Percentiles rank a stretch among this genome's conserved stretches.
Conservation (phyloP, 2,797 vertebrate species). For the Halcyon smyrnensis region DNA sequence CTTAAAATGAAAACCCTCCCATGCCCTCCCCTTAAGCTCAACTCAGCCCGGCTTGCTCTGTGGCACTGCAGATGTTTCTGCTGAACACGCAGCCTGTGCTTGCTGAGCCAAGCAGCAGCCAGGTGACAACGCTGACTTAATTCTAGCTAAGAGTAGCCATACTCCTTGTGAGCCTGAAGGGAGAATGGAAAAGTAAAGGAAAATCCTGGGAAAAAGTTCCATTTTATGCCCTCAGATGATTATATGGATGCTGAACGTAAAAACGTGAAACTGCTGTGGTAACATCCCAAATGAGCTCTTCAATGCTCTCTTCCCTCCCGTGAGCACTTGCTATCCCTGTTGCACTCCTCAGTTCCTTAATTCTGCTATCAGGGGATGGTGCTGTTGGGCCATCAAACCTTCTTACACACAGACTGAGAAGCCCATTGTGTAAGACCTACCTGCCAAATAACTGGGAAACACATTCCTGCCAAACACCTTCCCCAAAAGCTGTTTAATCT, state of each 20-base stretch:
- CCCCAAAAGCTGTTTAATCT: background rate
- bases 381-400: background rate
- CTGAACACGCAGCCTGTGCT: background rate
- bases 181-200: background rate
- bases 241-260: background rate
- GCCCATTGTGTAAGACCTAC: background rate
- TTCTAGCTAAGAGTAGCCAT: background rate
- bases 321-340: fast-evolving
- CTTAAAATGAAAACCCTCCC: background rate
- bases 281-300: background rate
- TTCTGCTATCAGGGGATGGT: background rate
- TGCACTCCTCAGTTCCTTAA: background rate
- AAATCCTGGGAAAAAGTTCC: background rate
- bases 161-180: background rate
- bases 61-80: background rate
- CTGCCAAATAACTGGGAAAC: background rate
- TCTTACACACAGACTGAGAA: background rate
- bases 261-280: background rate
- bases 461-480: background rate
- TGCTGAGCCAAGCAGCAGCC: background rate
- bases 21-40: background rate
- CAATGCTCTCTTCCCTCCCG: background rate
- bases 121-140: background rate
- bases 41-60: background rate
- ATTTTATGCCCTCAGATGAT: background rate